Conservation (phyloP, 2,888 invertebrate species). For the Ochropleura leucogaster region DNA sequence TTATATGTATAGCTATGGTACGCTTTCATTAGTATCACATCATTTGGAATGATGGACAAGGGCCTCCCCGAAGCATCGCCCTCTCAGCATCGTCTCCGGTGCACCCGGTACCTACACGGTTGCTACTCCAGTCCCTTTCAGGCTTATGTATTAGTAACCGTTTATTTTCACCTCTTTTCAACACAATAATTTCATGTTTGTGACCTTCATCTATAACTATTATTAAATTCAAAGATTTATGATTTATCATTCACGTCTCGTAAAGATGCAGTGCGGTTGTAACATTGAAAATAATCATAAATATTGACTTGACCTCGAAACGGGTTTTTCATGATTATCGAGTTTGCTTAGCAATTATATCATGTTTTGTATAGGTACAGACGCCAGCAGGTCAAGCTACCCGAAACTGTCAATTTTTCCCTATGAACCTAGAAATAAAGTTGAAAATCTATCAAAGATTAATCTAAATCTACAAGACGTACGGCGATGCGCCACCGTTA, state of each 20-base stretch:
- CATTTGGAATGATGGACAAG: not conserved
- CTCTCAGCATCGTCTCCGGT: no score
- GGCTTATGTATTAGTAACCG: not conserved
- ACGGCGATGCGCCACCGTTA: no score
- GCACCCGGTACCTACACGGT: not conserved
- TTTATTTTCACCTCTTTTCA: not conserved
- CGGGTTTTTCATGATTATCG: conserved; percentile 18
- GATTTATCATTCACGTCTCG: conserved; percentile 26
- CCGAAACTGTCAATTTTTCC: no score
- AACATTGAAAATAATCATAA: conserved; percentile 41
- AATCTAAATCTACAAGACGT: no score
- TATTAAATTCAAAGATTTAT: not conserved
- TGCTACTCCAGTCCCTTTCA: not conserved
- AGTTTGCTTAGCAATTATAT: conserved; percentile 19
- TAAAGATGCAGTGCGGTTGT: conserved; percentile 9
- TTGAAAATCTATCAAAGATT: no score
- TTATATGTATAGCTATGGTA: not conserved
- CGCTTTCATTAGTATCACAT: not conserved
- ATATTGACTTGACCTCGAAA: conserved; percentile 29
- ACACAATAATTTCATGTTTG: not conserved
- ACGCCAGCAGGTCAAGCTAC: no score
- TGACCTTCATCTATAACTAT: conserved; percentile 19
- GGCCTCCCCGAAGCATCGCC: not conserved
- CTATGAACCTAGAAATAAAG: no score
- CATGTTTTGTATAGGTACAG: no score